A percentile compares a stretch with the other conserved stretches of the same genome.
phyloP scores from a whole-genome alignment of 2,113 vertebrate species.

The Prunella himalayana region DNA sequence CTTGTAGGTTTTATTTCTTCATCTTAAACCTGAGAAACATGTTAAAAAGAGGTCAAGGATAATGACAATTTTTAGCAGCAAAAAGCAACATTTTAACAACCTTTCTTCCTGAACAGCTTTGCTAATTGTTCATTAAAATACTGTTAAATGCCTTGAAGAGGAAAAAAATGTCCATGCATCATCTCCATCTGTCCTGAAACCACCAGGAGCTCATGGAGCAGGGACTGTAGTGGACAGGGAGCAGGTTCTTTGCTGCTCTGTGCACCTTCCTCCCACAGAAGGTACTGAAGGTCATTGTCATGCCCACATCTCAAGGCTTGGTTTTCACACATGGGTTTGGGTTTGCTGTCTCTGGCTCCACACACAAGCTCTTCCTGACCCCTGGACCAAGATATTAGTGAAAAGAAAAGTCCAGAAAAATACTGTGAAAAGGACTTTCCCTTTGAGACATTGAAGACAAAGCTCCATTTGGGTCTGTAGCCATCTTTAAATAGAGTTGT shows the following conservation, averaged over 20 bases:
- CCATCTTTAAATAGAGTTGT: not conserved
- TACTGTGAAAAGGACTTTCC: not conserved
- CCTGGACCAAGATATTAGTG: not conserved
- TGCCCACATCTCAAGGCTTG: not conserved
- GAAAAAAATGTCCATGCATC: not conserved
- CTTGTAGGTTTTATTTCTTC: not conserved
- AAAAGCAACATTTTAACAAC: not conserved
- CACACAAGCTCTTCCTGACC: not conserved
- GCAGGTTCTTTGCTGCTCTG: not conserved
- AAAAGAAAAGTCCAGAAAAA: not conserved
- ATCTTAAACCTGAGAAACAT: not conserved
- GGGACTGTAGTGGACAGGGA: not conserved
- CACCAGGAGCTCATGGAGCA: not conserved
- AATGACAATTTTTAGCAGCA: not conserved
- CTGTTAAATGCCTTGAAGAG: not conserved
- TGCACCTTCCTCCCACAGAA: not conserved
- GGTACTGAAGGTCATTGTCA: accelerated
- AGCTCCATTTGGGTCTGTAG: not conserved
- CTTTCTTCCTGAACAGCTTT: not conserved
- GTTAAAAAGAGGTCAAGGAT: not conserved
- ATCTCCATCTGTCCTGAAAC: not conserved
- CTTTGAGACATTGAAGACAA: not conserved
- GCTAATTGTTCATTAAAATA: not conserved
- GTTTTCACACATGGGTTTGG: not conserved
- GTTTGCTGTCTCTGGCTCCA: not conserved